These are phyloP conservation scores for Cheirogaleus medius DNA, from an alignment of 2,113 vertebrate species.

Conservation along the genomic window DNA sequence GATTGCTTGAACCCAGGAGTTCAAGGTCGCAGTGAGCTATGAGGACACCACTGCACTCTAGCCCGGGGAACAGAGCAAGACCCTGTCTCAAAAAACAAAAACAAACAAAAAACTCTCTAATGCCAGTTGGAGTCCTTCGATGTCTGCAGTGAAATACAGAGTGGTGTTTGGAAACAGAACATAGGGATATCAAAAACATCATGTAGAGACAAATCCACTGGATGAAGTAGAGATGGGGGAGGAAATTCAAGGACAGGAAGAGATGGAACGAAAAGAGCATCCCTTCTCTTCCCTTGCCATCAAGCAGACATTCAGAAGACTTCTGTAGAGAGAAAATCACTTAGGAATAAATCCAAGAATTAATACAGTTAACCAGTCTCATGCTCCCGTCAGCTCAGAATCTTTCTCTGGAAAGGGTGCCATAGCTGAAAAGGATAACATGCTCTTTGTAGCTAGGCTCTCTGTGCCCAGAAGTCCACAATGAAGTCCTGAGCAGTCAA, in stretches of 20 bases:
- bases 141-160: neutral
- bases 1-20: no score
- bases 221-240: neutral
- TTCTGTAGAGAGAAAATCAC: neutral
- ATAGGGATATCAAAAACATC: neutral
- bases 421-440: neutral
- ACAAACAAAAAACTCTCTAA: neutral
- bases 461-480: neutral
- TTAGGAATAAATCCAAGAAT: slow-evolving; percentile 45
- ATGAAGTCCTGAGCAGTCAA: neutral
- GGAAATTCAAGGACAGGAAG: neutral
- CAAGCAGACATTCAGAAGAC: neutral
- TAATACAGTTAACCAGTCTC: neutral
- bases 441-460: neutral
- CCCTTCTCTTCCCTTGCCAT: neutral
- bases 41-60: no score
- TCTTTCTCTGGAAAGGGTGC: neutral
- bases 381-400: neutral
- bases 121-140: neutral
- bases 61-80: no score
- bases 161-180: neutral
- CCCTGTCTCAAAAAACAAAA: no score
- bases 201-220: neutral
- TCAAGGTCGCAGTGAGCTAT: no score
- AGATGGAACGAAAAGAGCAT: neutral